Conservation (phyloP, 2,797 vertebrate species). For the Crypturellus tataupa region DNA sequence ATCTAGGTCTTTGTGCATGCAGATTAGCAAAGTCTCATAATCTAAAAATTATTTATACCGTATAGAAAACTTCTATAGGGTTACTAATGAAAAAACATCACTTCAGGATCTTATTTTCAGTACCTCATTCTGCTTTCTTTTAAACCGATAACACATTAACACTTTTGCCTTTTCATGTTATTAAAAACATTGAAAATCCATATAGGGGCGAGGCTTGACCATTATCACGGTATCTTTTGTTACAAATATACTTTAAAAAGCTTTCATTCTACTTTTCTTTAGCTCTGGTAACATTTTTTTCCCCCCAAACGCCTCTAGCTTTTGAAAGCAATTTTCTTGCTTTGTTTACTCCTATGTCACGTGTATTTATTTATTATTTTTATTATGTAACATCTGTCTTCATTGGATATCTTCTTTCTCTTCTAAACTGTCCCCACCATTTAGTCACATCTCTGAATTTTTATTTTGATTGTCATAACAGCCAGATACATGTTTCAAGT, state of each 20-base stretch:
- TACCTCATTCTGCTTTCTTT: background rate
- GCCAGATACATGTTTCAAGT: conserved; percentile 35
- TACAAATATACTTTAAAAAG: background rate
- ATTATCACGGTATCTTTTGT: background rate
- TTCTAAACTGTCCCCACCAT: accelerated
- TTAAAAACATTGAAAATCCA: background rate
- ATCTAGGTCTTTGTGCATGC: background rate
- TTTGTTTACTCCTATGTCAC: background rate
- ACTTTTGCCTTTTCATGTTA: background rate
- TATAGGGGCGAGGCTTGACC: background rate
- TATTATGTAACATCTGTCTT: background rate
- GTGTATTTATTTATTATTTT: background rate
- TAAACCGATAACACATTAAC: background rate
- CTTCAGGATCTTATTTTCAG: background rate
- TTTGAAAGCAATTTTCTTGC: background rate
- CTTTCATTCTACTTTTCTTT: background rate
- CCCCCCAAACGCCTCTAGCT: background rate
- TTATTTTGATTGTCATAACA: conserved; percentile 35
- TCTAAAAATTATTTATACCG: background rate
- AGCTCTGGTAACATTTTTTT: background rate
- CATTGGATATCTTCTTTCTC: background rate
- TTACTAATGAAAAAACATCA: background rate
- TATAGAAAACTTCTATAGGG: background rate
- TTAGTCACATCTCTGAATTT: background rate
- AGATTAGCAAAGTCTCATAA: background rate